Base-by-base conservation (phyloP, 2,797 vertebrate genomes). In the Halcyon smyrnensis region DNA sequence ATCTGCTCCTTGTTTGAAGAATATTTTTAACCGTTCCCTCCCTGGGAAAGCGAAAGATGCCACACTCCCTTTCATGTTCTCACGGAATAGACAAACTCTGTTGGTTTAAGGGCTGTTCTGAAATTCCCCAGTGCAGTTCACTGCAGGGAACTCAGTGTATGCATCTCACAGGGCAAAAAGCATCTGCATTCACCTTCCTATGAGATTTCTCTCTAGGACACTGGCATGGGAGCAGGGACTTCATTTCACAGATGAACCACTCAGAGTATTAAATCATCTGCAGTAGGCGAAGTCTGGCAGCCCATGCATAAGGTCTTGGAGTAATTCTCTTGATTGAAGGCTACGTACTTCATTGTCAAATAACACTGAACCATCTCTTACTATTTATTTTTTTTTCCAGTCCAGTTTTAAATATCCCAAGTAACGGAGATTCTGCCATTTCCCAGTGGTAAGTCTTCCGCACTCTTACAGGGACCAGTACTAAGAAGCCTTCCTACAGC, bases 21-120 rank as follows among this genome's bases (percentile, higher is more conserved):
- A 94, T 96, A 96, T 87, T 93, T 96, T 97, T 97, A 97, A 97
- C 96, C 84, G 70, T 95, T 96, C 94, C 76, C 37, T 90, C 89
- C 50, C 92, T 94, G 80, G 59, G 84, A 95, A 95, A 94, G 88
- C 15, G n/a, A 85, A 79, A 65, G 80, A 94, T 96, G 68, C 64
- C 88, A 90, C 64, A 73, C 57, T 48, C 16, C 77, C 60, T 92
- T 95, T 85, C 57, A 81, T 70, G 67, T 94, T 94, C 82, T 94
- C 90, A 95, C 1, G 1, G 62, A 89, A 34, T 0, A 89, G 60
- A 77, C n/a, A 53, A 87, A 86, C 25, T 27, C 62, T 50, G 28
- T 67, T n/a, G 7, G 9, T 92, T 87, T 63, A 82, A 91, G 62
- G 34, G 57, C 78, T 91, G 39, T 46, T 94, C 91, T 87, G 90